These are phyloP conservation scores for Catonia carolina DNA, from an alignment of 2,888 invertebrate species.

Conservation along the genomic window DNA sequence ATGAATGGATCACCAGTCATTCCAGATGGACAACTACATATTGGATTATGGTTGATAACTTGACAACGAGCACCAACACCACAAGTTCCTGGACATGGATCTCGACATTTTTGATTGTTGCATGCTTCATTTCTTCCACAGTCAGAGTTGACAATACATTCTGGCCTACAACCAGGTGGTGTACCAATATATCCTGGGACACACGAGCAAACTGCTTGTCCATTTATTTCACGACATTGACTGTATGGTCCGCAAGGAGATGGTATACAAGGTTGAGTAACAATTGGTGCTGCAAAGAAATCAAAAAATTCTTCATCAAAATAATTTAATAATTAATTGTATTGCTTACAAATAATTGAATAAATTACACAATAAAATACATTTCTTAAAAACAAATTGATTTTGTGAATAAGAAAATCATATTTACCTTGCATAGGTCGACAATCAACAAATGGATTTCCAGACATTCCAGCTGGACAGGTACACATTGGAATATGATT, in stretches of 20 bases:
- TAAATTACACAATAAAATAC: neutral
- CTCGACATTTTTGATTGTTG: slow-evolving; percentile 66
- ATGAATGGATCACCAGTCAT: slow-evolving; percentile 71
- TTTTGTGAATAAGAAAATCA: neutral
- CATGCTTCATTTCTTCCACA: slow-evolving; percentile 64
- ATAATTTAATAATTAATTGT: neutral
- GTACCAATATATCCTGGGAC: slow-evolving; percentile 62
- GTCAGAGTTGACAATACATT: slow-evolving; percentile 54
- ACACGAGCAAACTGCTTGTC: slow-evolving; percentile 66
- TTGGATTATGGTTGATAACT: slow-evolving; percentile 66
- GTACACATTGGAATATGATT: slow-evolving; percentile 72
- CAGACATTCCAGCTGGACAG: slow-evolving; percentile 59
- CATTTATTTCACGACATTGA: slow-evolving; percentile 65
- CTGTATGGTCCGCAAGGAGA: slow-evolving; percentile 46
- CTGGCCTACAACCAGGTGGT: slow-evolving; percentile 56
- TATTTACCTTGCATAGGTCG: slow-evolving; percentile 40
- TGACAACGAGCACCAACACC: slow-evolving; percentile 64
- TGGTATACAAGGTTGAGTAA: slow-evolving; percentile 52
- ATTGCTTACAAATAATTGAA: neutral
- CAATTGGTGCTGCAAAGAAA: slow-evolving; percentile 36
- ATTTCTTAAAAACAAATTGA: neutral
- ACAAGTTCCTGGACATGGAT: slow-evolving; percentile 70
- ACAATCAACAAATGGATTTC: slow-evolving; percentile 62
- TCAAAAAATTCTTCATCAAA: neutral
- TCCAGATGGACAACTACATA: slow-evolving; percentile 58